Evolutionary conservation across 2,797 vertebrate species (phyloP).

Genomic region (Cossypha niveicapilla): DNA sequence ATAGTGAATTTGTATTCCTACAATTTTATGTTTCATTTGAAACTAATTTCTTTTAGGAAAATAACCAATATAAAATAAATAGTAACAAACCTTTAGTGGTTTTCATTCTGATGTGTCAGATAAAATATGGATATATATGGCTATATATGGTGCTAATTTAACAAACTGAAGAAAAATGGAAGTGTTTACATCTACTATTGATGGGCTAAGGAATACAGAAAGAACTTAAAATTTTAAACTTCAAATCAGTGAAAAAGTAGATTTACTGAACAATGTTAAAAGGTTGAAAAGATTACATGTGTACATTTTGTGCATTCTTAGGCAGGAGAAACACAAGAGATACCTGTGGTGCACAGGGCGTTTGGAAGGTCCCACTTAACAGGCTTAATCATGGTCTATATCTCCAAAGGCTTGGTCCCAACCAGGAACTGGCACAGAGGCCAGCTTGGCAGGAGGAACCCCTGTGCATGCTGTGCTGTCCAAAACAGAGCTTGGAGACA

Average conservation of each 20-base stretch:
- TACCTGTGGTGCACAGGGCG: neutral
- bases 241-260: neutral
- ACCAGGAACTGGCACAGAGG: neutral
- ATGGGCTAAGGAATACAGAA: neutral
- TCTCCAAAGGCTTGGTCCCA: neutral
- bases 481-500: fast-evolving
- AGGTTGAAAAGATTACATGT: neutral
- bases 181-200: neutral
- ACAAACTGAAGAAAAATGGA: neutral
- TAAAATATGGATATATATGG: neutral
- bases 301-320: neutral
- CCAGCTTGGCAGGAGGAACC: neutral
- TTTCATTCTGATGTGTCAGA: neutral
- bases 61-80: neutral
- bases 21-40: neutral
- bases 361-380: neutral
- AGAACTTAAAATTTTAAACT: neutral
- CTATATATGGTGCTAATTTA: neutral
- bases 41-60: neutral
- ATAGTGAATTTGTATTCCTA: neutral
- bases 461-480: fast-evolving
- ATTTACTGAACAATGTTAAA: neutral
- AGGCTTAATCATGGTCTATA: neutral
- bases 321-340: neutral
- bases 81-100: neutral